phyloP scores from a whole-genome alignment of 2,113 vertebrate genomes.

The Callospermophilus lateralis region DNA sequence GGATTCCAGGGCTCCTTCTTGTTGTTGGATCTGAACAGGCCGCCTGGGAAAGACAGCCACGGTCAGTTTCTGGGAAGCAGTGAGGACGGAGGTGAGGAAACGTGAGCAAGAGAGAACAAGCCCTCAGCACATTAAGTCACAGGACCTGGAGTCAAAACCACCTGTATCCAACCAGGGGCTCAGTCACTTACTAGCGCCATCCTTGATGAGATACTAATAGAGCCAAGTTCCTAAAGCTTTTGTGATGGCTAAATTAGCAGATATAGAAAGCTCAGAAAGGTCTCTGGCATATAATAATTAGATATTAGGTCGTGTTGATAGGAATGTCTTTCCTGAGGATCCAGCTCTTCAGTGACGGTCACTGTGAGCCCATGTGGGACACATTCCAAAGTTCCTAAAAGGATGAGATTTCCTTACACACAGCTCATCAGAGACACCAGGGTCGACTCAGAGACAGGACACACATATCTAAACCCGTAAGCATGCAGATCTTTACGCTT shows the following conservation, averaged over 20 bases:
- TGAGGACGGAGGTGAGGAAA: not conserved
- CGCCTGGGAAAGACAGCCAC: conserved; percentile 60
- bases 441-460: not conserved
- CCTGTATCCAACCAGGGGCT: not conserved
- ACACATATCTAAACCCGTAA: not conserved
- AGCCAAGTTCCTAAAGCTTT: not conserved
- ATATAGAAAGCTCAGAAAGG: not conserved
- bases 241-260: not conserved
- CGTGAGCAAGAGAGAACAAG: not conserved
- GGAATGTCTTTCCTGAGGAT: not conserved
- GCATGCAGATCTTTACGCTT: not conserved
- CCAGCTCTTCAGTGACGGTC: not conserved
- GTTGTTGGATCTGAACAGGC: not conserved
- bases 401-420: not conserved
- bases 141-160: not conserved
- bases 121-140: not conserved
- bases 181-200: not conserved
- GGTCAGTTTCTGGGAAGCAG: conserved; percentile 35
- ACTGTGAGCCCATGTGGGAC: not conserved
- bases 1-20: conserved; percentile 52
- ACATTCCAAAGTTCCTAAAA: not conserved
- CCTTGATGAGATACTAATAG: not conserved
- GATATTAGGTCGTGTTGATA: not conserved
- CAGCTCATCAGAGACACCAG: not conserved
- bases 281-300: not conserved